Evolutionary conservation across 2,797 vertebrate genomes (phyloP), one percentile per base, ranked within the genome.

Genomic region (Chromis chromis): DNA sequence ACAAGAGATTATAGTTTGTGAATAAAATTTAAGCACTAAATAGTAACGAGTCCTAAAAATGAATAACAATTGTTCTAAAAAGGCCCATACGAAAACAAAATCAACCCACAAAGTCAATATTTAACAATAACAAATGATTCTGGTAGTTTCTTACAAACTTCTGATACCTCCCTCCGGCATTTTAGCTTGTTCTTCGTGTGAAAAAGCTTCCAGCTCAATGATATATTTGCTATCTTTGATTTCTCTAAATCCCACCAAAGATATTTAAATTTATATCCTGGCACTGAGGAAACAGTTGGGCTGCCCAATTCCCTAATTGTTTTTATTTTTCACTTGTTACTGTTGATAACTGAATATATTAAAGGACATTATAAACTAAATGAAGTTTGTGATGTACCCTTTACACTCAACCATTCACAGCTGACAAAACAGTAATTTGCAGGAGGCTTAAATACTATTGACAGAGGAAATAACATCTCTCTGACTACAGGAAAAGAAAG

Each of bases 381-480:
- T 27, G 19, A 16, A n/a, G 28, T 24, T 48, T 6, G 44, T 25
- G 1, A 28, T 58, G 28, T 57, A 16, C 28, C 11, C 31, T 49
- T 27, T n/a, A 48, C 21, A 40, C 3, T 40, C 4, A 42, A n/a
- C 49, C 17, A 67, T 11, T 59, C 16, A 25, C 49, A 57, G 24
- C 52, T 54, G 40, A 54, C 21, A 55, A 8, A 40, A 57, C 19
- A 74, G 36, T 64, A 59, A 70, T 70, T 3, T 56, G 24, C 16
- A 60, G 71, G 33, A 24, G 27, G 19, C 36, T 31, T 31, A 40
- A n/a, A 42, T 42, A 16, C 74, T 48, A 60, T 36, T 58, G 53
- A 60, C 48, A 64, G 33, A 71, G 57, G 44, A 74, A 82, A 72
- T 46, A 57, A 36, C 44, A 62, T 24, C 19, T 66, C 40, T 64